These are phyloP conservation scores for Heliconius nattereri DNA, from an alignment of 1,140 invertebrate species.

Conservation along the genomic window DNA sequence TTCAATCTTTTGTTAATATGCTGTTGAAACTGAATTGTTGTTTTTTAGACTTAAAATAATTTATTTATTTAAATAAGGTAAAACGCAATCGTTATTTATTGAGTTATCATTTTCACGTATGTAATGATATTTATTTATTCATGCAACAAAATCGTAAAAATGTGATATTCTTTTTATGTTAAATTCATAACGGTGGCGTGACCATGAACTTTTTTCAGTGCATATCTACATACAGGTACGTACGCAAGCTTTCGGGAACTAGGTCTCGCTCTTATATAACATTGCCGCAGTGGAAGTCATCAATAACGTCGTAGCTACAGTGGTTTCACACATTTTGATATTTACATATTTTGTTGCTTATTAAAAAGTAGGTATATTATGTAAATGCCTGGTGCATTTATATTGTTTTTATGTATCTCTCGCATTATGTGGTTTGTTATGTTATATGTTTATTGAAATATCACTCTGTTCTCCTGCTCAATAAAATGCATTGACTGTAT, in stretches of 20 bases:
- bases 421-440: too few species aligned
- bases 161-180: neutral
- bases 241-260: neutral
- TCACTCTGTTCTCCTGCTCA: too few species aligned
- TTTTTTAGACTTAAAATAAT: too few species aligned
- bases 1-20: too few species aligned
- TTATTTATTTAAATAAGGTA: too few species aligned
- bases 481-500: too few species aligned
- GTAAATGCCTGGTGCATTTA: too few species aligned
- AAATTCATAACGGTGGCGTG: neutral
- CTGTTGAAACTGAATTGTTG: too few species aligned
- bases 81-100: neutral
- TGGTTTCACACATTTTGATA: neutral
- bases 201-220: conserved; percentile 5
- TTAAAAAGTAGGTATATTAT: too few species aligned
- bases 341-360: neutral
- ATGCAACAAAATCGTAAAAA: neutral
- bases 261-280: neutral
- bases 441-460: too few species aligned
- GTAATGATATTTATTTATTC: neutral
- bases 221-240: neutral
- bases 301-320: conserved; percentile 1
- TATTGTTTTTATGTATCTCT: too few species aligned
- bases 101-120: neutral
- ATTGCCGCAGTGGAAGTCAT: conserved; percentile 11